phyloP scores from a whole-genome alignment of 2,113 vertebrate genomes.

The Rutilus rutilus region DNA sequence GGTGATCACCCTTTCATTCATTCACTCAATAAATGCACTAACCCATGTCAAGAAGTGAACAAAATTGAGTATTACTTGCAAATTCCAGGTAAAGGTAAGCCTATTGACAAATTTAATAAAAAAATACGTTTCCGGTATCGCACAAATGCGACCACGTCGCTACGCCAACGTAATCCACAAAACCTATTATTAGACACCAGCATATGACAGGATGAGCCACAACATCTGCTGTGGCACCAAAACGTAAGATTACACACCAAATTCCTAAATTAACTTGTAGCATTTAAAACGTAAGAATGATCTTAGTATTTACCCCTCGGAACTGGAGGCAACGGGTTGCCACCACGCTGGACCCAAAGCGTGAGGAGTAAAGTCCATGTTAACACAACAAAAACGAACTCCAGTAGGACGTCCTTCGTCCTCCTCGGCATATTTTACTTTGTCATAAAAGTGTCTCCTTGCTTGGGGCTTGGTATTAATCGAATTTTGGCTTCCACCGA shows the following conservation, averaged over 20 bases:
- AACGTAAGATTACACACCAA: background rate
- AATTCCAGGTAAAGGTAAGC: no score
- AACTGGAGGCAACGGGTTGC: conserved; percentile 80
- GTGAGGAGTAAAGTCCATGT: conserved; percentile 95
- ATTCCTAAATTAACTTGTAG: background rate
- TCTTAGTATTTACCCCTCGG: conserved; percentile 81
- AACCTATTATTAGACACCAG: no score
- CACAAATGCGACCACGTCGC: background rate
- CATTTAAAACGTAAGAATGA: background rate
- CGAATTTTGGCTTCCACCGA: no score
- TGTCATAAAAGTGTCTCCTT: conserved; percentile 61
- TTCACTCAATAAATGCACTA: no score
- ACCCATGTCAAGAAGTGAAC: no score
- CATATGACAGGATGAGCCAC: background rate
- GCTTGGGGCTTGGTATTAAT: background rate
- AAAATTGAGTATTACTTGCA: no score
- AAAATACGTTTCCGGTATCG: background rate
- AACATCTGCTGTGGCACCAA: background rate
- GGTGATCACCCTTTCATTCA: no score
- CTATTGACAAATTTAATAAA: no score
- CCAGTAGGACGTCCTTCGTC: conserved; percentile 88
- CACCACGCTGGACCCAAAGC: conserved; percentile 89
- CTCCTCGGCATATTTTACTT: conserved; percentile 94
- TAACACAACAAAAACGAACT: conserved; percentile 91
- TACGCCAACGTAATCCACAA: no score